Evolutionary conservation across 2,113 vertebrate species (phyloP), one percentile per base, ranked within the genome.

Genomic region (Fulica atra): DNA sequence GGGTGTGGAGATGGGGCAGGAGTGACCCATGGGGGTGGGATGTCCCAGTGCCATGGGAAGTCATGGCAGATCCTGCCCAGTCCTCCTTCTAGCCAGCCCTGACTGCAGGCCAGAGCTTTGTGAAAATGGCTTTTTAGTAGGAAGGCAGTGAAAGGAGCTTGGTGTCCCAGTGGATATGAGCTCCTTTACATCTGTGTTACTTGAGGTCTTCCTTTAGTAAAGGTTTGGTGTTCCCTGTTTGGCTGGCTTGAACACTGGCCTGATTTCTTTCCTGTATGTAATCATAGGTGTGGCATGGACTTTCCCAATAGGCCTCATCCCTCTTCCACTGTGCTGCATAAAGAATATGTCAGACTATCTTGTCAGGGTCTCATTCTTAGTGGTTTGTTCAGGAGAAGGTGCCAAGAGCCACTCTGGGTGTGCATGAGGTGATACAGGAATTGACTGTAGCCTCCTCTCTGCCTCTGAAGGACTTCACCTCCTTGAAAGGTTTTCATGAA

Each of bases 21-120:
- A 64, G 24, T 0, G 1, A 68, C 10, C 11, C 3, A 0, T 42
- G 25, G 36, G 1, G 2, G 3, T 51, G 2, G 2, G 56, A 20
- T 38, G 50, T 18, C 18, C 46, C 28, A 8, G 42, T 0, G 1
- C 65, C 20, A 36, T 3, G 5, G 42, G 15, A 84, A 23, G 4
- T 74, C 25, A 0, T 68, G 12, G 16, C 46, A 54, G 10, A 26
- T 65, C 50, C 38, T 56, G n/a, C 16, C 28, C 1, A 0, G 9
- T 71, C 68, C 44, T 51, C 61, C 35, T 31, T 61, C 24, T 18
- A 4, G 13, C 33, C 16, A 13, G 16, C 23, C 33, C 28, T 0
- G 2, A 8, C 46, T 31, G 65, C 51, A 46, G 21, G 9, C 65
- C 31, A 71, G 29, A 35, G 9, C 26, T 57, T 54, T 35, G 2